phyloP scores from a whole-genome alignment of 2,113 vertebrate species.

The Menidia beryllina region DNA sequence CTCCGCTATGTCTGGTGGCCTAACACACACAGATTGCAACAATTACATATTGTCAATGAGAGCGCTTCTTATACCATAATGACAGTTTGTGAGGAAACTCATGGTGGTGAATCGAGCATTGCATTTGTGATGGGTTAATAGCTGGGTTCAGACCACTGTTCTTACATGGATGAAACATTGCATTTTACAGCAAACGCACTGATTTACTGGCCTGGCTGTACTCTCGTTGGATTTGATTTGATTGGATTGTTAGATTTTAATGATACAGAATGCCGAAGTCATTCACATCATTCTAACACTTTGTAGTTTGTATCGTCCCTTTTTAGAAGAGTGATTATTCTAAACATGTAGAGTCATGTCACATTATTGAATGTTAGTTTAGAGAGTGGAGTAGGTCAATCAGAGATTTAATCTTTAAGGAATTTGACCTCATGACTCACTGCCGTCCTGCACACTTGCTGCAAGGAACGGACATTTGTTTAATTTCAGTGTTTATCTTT shows the following conservation, averaged over 20 bases:
- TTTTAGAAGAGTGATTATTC: neutral
- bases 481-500: conserved; percentile 26
- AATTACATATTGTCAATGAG: conserved; percentile 55
- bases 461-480: conserved; percentile 26
- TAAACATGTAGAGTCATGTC: conserved; percentile 45
- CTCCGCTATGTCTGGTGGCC: conserved; percentile 40
- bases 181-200: neutral
- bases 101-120: conserved; percentile 16
- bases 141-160: conserved; percentile 49
- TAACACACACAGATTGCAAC: conserved; percentile 61
- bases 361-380: conserved; percentile 52
- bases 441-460: conserved; percentile 29
- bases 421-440: conserved; percentile 51
- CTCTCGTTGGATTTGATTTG: no score
- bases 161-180: conserved; percentile 38
- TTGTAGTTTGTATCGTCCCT: neutral
- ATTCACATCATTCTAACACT: neutral
- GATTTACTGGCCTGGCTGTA: neutral
- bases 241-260: no score
- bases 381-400: conserved; percentile 41
- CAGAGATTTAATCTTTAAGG: conserved; percentile 62
- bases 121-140: conserved; percentile 43
- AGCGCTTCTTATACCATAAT: conserved; percentile 56
- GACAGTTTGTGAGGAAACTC: conserved; percentile 49
- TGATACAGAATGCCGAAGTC: no score